Percentiles rank a stretch among this genome's conserved stretches.
Conservation (phyloP, 2,888 invertebrate genomes). For the Drosophila picticornis region DNA sequence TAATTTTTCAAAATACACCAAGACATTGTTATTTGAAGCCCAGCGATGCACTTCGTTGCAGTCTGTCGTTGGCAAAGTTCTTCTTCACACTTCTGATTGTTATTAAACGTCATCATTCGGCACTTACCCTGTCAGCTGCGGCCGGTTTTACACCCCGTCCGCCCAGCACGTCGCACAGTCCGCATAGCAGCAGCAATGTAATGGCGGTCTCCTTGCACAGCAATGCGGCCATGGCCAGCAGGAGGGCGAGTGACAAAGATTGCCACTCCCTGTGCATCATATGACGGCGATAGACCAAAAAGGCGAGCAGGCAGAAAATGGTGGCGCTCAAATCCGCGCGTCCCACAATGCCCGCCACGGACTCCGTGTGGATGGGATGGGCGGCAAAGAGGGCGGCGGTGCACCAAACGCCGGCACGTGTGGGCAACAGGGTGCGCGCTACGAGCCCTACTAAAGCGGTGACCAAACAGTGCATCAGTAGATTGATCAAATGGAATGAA, state of each 20-base stretch:
- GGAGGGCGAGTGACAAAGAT: conserved; percentile 87
- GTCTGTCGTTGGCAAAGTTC: not conserved
- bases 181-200: conserved; percentile 95
- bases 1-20: not conserved
- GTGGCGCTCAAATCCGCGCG: conserved; percentile 97
- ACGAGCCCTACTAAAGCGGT: conserved; percentile 93
- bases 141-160: conserved; percentile 73
- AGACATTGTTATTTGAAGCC: no score
- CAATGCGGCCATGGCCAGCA: conserved; percentile 92
- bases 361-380: conserved; percentile 98
- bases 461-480: conserved; percentile 93
- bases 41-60: not conserved
- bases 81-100: not conserved
- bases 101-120: not conserved
- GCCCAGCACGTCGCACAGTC: conserved; percentile 92
- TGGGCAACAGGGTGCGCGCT: conserved; percentile 90
- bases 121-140: conserved; percentile 86
- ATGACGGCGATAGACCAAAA: conserved; percentile 88
- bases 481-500: conserved; percentile 93
- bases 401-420: conserved; percentile 88
- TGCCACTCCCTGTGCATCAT: conserved; percentile 83
- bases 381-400: conserved; percentile 95
- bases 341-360: conserved; percentile 97
- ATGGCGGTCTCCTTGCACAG: conserved; percentile 98
- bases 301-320: conserved; percentile 95